Evolutionary conservation across 2,113 vertebrate species (phyloP).

Genomic region (Marmota monax): DNA sequence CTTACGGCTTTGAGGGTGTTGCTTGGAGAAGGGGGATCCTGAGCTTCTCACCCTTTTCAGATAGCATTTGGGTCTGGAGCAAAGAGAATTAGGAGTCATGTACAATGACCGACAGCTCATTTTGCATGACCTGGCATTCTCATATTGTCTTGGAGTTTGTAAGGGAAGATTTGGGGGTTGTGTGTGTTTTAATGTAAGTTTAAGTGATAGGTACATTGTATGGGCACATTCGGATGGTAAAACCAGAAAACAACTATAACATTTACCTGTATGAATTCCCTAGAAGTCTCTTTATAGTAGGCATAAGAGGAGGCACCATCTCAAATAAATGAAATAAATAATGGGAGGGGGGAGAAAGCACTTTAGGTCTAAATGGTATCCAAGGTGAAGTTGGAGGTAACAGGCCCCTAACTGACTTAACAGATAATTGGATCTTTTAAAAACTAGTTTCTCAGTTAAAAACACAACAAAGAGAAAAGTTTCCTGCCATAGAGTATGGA

Average conservation of each 20-base stretch:
- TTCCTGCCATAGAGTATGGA: background rate
- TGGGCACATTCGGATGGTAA: background rate
- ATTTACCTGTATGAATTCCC: background rate
- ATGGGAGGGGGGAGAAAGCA: background rate
- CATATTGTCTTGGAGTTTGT: slow-evolving; percentile 75
- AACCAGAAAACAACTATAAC: background rate
- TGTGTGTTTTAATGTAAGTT: background rate
- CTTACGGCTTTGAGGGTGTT: slow-evolving; percentile 78
- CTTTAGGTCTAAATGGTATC: background rate
- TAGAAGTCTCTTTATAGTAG: background rate
- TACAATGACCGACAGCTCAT: slow-evolving; percentile 84
- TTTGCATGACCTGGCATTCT: slow-evolving; percentile 84
- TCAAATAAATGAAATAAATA: background rate
- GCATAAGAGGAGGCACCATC: background rate
- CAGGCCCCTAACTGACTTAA: background rate
- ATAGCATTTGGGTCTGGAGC: slow-evolving; percentile 83
- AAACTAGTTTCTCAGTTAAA: background rate
- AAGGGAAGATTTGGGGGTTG: slow-evolving; percentile 73
- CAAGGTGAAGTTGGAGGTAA: slow-evolving; percentile 33
- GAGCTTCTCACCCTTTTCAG: slow-evolving; percentile 84
- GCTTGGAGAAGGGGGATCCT: slow-evolving; percentile 75
- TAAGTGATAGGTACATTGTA: slow-evolving; percentile 47
- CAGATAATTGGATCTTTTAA: background rate
- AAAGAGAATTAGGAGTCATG: slow-evolving; percentile 84
- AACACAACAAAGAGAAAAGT: background rate